phyloP scores from a whole-genome alignment of 2,888 invertebrate genomes.

The Caenorhabditis parvicauda region DNA sequence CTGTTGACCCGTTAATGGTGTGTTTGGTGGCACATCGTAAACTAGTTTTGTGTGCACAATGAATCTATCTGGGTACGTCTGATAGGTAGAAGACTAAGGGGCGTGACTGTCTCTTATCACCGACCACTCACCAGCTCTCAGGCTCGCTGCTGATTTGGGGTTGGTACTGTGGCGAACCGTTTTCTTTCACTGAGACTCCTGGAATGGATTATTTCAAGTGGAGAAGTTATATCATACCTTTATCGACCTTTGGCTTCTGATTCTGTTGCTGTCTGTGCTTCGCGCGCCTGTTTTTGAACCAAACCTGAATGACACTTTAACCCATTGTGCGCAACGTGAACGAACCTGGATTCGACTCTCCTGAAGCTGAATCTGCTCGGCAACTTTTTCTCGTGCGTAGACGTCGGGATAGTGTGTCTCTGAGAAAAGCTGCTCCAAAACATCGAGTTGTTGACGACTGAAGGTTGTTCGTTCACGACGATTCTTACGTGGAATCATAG shows the following conservation, averaged over 20 bases:
- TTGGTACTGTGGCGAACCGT: constrained; percentile 20
- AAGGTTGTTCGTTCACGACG: constrained; percentile 57
- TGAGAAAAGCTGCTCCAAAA: constrained; percentile 35
- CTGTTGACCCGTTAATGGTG: too few species aligned
- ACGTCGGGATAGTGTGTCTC: constrained; percentile 55
- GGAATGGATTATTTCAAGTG: constrained; percentile 1
- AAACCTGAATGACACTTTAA: constrained; percentile 49
- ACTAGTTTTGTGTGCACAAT: too few species aligned
- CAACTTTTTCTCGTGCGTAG: constrained; percentile 53
- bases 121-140: constrained; percentile 37
- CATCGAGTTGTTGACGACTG: constrained; percentile 54
- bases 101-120: too few species aligned
- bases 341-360: constrained; percentile 55
- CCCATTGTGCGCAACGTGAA: too few species aligned
- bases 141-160: constrained; percentile 36
- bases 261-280: constrained; percentile 59
- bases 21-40: too few species aligned
- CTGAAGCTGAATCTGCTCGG: constrained; percentile 54
- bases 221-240: constrained; percentile 9
- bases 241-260: constrained; percentile 45
- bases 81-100: too few species aligned
- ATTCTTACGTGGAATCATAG: constrained; percentile 48
- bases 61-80: too few species aligned
- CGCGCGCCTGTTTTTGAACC: constrained; percentile 60
- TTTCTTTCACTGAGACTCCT: constrained; percentile 9